Evolutionary conservation across 2,888 invertebrate genomes (phyloP), one percentile per base, ranked within the genome.

Genomic region (Peribatodes rhomboidaria): DNA sequence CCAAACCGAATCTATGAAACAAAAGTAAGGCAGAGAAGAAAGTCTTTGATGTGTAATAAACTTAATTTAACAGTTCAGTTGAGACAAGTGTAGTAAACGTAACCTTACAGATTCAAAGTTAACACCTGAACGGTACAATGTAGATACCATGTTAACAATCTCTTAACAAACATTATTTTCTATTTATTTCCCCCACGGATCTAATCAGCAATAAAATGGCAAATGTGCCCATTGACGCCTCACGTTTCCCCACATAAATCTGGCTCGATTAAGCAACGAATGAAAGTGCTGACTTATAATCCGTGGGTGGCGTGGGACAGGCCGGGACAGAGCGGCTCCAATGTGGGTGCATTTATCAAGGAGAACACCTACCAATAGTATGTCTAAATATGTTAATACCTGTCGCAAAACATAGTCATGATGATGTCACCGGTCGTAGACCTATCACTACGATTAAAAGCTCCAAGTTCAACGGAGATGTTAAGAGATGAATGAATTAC

Each of bases 241-340:
- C 63, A 60, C 78, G 57, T 84, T 84, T 84, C 82, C 77, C 77
- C 70, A 75, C 76, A 83, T 81, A 82, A 84, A 82, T 82, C 71
- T 68, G 71, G 60, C 70, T 74, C 76, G 78, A 80, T 89, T 86
- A 85, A 85, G 88, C 87, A 89, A 90, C 79, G 82, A 86, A 86
- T 82, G 89, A 90, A 90, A 89, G 89, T 88, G 88, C 80, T 84
- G 76, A 75, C 70, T 78, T 70, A 72, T 74, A 74, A 65, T 62
- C 53, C 60, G 89, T 90, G 84, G 91, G 91, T 77, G 87, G 89
- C 89, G 91, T 91, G 90, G 91, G 91, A 85, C 67, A 81, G 61
- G 76, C 58, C 64, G 69, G 77, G 68, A 78, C 71, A 74, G 72
- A 79, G 74, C 73, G 69, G 78, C 73, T 74, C 71, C 69, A 69